Evolutionary conservation across 2,797 vertebrate species (phyloP).

Genomic region (Valencia hispanica): DNA sequence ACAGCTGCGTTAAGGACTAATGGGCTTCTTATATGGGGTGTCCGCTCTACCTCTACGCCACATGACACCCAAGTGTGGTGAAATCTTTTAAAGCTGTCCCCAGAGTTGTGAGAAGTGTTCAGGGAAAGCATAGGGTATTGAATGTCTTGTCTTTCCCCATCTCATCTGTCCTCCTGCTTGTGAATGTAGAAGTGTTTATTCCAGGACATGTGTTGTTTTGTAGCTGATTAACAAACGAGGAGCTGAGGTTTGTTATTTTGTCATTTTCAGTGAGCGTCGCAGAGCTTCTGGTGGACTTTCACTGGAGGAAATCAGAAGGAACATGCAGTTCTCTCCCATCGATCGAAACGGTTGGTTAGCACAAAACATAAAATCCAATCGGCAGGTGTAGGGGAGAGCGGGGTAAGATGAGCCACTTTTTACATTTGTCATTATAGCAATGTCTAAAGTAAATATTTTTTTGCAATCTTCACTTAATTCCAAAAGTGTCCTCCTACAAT

Average conservation of each 20-base stretch:
- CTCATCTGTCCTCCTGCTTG: slow-evolving; percentile 43
- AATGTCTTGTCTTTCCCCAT: slow-evolving; percentile 42
- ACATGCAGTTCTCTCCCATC: slow-evolving; percentile 85
- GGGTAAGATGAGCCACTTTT: too few relatives aligned
- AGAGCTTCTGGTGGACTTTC: slow-evolving; percentile 84
- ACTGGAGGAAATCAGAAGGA: slow-evolving; percentile 89
- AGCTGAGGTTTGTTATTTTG: slow-evolving; percentile 25
- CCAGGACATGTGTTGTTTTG: slow-evolving; percentile 21
- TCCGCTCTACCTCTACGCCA: too few relatives aligned
- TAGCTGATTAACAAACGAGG: slow-evolving; percentile 18
- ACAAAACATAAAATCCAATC: neutral
- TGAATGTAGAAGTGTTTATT: slow-evolving; percentile 35
- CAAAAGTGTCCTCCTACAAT: too few relatives aligned
- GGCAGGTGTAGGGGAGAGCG: too few relatives aligned
- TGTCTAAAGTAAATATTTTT: too few relatives aligned
- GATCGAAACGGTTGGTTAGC: slow-evolving; percentile 88
- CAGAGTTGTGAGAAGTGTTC: slow-evolving; percentile 29
- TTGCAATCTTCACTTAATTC: too few relatives aligned
- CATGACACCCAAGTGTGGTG: too few relatives aligned
- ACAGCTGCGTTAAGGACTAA: too few relatives aligned
- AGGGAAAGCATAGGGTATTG: slow-evolving; percentile 49
- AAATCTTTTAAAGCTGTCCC: slow-evolving; percentile 35
- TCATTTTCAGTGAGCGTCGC: slow-evolving; percentile 77
- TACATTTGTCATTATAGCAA: too few relatives aligned
- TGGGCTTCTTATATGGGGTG: too few relatives aligned